phyloP scores from a whole-genome alignment of 92 coral and sea anemone species.

The Nematostella vectensis region DNA sequence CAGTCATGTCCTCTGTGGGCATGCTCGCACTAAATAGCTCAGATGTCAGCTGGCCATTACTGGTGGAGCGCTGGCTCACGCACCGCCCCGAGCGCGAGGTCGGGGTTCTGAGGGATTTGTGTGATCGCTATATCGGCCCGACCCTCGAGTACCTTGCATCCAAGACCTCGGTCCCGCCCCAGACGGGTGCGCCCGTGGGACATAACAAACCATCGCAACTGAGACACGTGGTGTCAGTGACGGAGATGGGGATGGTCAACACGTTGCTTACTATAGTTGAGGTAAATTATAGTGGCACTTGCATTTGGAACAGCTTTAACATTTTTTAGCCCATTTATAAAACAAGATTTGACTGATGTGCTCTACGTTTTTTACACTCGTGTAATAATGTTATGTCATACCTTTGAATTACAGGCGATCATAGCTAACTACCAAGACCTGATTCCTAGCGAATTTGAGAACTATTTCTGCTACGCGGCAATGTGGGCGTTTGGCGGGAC shows the following conservation, averaged over 20 bases:
- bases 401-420: conserved; percentile 51
- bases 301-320: not conserved
- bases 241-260: conserved; percentile 91
- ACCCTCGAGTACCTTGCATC: conserved; percentile 78
- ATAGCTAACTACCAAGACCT: conserved; percentile 81
- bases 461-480: conserved; percentile 93
- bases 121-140: conserved; percentile 89
- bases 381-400: not conserved
- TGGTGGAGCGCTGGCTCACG: conserved; percentile 86
- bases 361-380: not conserved
- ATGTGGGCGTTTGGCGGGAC: conserved; percentile 99
- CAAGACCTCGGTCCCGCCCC: conserved; percentile 80
- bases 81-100: conserved; percentile 84
- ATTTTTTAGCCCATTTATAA: too few species aligned
- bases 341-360: too few species aligned
- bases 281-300: conserved; percentile 34
- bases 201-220: conserved; percentile 75
- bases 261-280: conserved; percentile 83
- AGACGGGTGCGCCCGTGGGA: conserved; percentile 76
- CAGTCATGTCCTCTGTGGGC: conserved; percentile 81
- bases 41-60: conserved; percentile 92
- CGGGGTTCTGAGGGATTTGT: conserved; percentile 65
- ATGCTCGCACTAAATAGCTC: conserved; percentile 65
- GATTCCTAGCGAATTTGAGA: conserved; percentile 85
- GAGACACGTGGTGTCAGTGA: conserved; percentile 76